A percentile compares a stretch with the other conserved stretches of the same genome.
phyloP scores from a whole-genome alignment of 2,888 invertebrate genomes.

The Apeira syringaria region DNA sequence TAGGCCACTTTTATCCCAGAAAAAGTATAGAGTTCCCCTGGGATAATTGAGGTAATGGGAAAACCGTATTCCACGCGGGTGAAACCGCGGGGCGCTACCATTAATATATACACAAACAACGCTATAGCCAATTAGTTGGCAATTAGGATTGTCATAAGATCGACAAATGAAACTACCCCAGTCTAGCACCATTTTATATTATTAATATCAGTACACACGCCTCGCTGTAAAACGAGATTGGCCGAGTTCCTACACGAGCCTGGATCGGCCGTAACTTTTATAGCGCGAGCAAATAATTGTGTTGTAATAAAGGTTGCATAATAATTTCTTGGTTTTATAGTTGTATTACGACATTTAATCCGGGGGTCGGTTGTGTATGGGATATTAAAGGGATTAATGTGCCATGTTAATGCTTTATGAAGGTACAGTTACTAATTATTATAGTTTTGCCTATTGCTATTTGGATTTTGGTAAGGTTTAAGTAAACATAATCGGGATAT shows the following conservation, averaged over 20 bases:
- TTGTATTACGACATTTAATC: constrained; percentile 19
- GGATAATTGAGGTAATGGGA: too few species aligned
- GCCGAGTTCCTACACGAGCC: constrained; percentile 32
- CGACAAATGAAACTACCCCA: too few species aligned
- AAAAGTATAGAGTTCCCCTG: too few species aligned
- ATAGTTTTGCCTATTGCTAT: background rate
- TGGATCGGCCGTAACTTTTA: constrained; percentile 39
- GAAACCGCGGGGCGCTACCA: too few species aligned
- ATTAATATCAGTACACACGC: constrained; percentile 27
- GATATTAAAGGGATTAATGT: constrained; percentile 4
- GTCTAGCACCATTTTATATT: too few species aligned
- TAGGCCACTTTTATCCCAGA: too few species aligned
- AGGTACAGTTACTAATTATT: background rate
- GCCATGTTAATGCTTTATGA: background rate
- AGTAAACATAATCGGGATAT: too few species aligned
- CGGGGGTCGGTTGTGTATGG: constrained; percentile 6
- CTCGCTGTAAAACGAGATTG: constrained; percentile 43
- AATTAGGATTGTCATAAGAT: too few species aligned
- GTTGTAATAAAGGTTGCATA: constrained; percentile 34
- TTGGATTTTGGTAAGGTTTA: too few species aligned
- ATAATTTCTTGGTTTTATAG: constrained; percentile 27
- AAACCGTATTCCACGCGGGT: too few species aligned
- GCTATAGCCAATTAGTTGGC: too few species aligned
- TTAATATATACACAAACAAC: too few species aligned
- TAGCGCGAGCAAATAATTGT: constrained; percentile 37